Conservation (phyloP, 2,797 vertebrate genomes). For the Phoebastria nigripes region DNA sequence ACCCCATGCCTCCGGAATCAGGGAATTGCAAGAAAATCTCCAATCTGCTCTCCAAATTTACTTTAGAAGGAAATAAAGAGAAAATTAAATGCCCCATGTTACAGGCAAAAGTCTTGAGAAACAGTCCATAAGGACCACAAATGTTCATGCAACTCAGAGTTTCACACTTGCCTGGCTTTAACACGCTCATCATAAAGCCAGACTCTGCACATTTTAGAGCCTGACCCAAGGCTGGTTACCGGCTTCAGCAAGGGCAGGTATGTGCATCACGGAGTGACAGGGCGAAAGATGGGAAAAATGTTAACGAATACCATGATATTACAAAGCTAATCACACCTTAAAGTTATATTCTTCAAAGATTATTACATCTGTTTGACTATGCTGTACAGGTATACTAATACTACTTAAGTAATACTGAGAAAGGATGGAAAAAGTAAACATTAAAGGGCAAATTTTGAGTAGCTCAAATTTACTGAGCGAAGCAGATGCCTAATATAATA, state of each 20-base stretch:
- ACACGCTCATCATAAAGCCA: not conserved
- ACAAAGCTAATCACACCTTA: not conserved
- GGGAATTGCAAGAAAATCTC: not conserved
- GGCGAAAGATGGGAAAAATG: rapidly evolving
- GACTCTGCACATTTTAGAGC: not conserved
- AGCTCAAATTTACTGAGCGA: not conserved
- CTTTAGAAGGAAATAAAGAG: not conserved
- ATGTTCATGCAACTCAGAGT: not conserved
- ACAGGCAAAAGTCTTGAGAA: not conserved
- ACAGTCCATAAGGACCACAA: not conserved
- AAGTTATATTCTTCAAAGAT: not conserved
- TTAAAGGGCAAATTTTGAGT: not conserved
- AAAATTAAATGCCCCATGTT: not conserved
- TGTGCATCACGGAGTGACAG: not conserved
- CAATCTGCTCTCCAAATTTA: not conserved
- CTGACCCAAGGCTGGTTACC: not conserved
- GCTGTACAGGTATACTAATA: not conserved
- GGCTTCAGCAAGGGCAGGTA: not conserved
- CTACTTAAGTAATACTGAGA: not conserved
- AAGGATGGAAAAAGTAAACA: not conserved
- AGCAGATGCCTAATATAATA: not conserved
- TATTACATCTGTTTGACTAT: not conserved
- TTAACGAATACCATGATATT: rapidly evolving
- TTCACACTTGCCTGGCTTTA: not conserved
- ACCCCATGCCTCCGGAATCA: not conserved